Base-by-base conservation (phyloP, 2,113 vertebrate species). In the Notiomystis cincta region DNA sequence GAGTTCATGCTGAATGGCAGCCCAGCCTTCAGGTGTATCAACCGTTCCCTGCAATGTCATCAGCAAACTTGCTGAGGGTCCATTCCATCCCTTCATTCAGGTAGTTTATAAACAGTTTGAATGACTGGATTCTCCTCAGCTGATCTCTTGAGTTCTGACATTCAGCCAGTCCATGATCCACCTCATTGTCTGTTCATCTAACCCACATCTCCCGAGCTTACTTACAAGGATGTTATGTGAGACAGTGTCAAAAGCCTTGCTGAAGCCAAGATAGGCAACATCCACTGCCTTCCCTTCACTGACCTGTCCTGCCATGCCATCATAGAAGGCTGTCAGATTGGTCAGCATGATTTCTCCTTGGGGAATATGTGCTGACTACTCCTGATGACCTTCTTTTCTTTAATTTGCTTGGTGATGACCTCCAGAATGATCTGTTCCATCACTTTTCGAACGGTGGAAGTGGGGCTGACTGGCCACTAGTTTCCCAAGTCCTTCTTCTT, bases 171-270 rank as follows among this genome's bases (percentile, higher is more conserved):
- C 18, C 17, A 48, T 64, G 35, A 61, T 70, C 9, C 25, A 21
- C 11, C 17, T 56, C 7, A 5, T 1, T 40, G 30, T 62, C 30
- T 0, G 0, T 56, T 54, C n/a, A 33, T 23, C 18, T 70, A 53
- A 38, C 15, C 6, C 66, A 31, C 25, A 48, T 37, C 6, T 72
- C 31, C 50, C 72, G 76, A 57, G 21, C 31, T 42, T 42, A 10
- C 15, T 8, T 57, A 9, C 3, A 15, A 70, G 28, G 56, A 17
- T 70, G 10, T 24, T 47, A 7, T 16, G 25, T 17, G 35, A 88
- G 22, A 42, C 13, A 5, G 20, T 35, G 42, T 64, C 42, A 45
- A 56, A 42, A 71, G 17, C 31, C 50, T 42, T 56, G 48, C 31
- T 56, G 35, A 42, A 31, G 14, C 23, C 11, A 12, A 64, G 17